phyloP scores from a whole-genome alignment of 1,140 invertebrate species.

The Drosophila trapezifrons region DNA sequence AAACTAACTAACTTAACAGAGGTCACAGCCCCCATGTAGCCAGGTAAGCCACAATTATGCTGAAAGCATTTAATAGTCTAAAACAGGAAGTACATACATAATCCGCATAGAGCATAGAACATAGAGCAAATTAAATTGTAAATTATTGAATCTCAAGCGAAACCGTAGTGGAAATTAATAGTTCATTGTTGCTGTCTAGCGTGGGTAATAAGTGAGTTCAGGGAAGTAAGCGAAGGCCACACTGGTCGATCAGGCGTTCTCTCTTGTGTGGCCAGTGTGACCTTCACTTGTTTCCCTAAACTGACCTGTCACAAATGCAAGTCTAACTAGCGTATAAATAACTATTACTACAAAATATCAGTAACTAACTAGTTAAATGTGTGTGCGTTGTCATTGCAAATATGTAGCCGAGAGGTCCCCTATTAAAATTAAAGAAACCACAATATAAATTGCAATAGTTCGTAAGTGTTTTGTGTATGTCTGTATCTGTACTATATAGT shows the following conservation, averaged over 20 bases:
- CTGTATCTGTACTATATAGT: slow-evolving; percentile 38
- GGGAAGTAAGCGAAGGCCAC: background rate
- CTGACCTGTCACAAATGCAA: background rate
- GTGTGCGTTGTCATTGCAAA: slow-evolving; percentile 47
- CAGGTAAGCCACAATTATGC: slow-evolving; percentile 64
- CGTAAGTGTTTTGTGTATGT: slow-evolving; percentile 40
- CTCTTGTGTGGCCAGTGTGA: background rate
- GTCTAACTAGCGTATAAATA: slow-evolving; percentile 29
- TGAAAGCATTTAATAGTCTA: slow-evolving; percentile 77
- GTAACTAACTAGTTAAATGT: slow-evolving; percentile 49
- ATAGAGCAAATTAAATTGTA: slow-evolving; percentile 44
- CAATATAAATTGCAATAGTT: slow-evolving; percentile 18
- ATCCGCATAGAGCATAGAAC: slow-evolving; percentile 19
- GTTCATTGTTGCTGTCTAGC: slow-evolving; percentile 68
- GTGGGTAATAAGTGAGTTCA: slow-evolving; percentile 3
- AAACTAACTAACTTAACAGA: slow-evolving; percentile 28
- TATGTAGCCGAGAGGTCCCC: slow-evolving; percentile 21
- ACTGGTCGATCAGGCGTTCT: background rate
- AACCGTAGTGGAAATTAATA: slow-evolving; percentile 63
- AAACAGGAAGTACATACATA: slow-evolving; percentile 43
- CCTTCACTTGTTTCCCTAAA: background rate
- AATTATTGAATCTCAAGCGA: slow-evolving; percentile 52
- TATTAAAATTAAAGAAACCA: slow-evolving; percentile 16
- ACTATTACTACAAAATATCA: slow-evolving; percentile 46
- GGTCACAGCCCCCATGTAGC: slow-evolving; percentile 30